A percentile compares a stretch with the other conserved stretches of the same genome.
phyloP scores from a whole-genome alignment of 2,113 vertebrate genomes.

The Urocynchramus pylzowi region DNA sequence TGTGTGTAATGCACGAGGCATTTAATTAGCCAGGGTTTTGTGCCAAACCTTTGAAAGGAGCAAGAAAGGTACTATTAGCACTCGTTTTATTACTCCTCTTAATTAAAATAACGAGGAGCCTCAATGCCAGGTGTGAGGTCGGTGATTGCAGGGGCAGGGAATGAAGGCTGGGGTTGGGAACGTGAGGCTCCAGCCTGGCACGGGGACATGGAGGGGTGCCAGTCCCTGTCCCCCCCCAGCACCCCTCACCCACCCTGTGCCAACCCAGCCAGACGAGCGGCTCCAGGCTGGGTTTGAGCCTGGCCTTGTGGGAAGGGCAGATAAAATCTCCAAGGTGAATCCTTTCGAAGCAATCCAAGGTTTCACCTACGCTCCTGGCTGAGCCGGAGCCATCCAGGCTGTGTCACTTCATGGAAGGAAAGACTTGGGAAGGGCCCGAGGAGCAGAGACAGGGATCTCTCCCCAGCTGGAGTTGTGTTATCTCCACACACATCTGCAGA shows the following conservation, averaged over 20 bases:
- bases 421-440: not conserved
- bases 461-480: not conserved
- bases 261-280: not conserved
- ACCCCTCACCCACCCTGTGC: not conserved
- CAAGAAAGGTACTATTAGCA: not conserved
- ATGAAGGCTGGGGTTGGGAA: not conserved
- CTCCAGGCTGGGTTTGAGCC: not conserved
- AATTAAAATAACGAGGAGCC: not conserved
- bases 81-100: not conserved
- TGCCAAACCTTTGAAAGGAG: not conserved
- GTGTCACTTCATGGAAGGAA: not conserved
- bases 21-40: not conserved
- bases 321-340: not conserved
- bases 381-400: not conserved
- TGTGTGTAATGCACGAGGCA: not conserved
- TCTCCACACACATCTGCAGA: not conserved
- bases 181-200: not conserved
- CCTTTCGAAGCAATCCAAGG: not conserved
- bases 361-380: not conserved
- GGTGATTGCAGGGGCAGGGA: not conserved
- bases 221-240: accelerated
- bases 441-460: not conserved
- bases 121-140: not conserved
- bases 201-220: accelerated
- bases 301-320: not conserved